phyloP scores from a whole-genome alignment of 1,140 invertebrate species.

The Sarcophaga peregrina region DNA sequence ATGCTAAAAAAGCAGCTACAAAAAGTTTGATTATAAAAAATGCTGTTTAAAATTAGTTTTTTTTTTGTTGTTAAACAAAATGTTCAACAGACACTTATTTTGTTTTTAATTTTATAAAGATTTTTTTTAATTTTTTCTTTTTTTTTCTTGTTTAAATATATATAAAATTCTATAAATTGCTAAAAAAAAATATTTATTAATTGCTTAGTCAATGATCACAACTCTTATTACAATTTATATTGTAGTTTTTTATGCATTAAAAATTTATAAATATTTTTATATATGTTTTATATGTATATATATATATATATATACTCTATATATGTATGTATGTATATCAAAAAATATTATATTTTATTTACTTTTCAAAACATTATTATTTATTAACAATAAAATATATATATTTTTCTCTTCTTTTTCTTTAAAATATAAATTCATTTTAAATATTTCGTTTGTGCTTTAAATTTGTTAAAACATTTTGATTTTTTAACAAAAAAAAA shows the following conservation, averaged over 20 bases:
- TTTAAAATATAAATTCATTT: no score
- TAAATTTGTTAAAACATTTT: no score
- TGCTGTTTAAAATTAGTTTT: no score
- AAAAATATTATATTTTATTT: neutral
- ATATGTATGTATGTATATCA: slow-evolving; percentile 22
- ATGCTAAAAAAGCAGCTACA: slow-evolving; percentile 12
- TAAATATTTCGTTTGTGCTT: no score
- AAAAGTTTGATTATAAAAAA: neutral
- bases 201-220: slow-evolving; percentile 67
- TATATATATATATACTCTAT: slow-evolving; percentile 39
- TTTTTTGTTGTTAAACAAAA: no score
- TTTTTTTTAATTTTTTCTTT: slow-evolving; percentile 41
- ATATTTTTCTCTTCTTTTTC: no score
- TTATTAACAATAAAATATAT: no score
- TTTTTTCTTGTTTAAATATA: slow-evolving; percentile 46
- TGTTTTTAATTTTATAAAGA: neutral
- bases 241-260: slow-evolving; percentile 43
- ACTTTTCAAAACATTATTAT: no score
- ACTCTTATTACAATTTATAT: slow-evolving; percentile 65
- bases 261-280: neutral
- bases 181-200: slow-evolving; percentile 52
- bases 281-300: neutral
- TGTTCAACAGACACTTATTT: no score
- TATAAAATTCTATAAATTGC: slow-evolving; percentile 47
- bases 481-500: no score